phyloP scores from a whole-genome alignment of 64 coral and sea anemone species.

The Montipora efflorescens region DNA sequence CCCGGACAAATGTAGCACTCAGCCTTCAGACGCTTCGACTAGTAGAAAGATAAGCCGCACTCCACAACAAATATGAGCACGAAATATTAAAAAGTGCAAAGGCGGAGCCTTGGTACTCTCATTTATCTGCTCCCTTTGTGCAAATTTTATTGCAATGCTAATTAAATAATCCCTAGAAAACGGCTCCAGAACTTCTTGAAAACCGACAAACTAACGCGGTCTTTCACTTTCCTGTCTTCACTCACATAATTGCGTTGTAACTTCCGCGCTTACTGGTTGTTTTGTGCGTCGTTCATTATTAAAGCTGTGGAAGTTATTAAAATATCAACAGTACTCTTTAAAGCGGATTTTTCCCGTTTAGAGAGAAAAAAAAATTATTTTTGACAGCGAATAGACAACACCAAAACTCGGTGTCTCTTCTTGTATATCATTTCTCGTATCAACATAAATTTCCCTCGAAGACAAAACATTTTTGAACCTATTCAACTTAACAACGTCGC shows the following conservation, averaged over 20 bases:
- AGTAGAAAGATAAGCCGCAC: slow-evolving; percentile 8
- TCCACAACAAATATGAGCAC: slow-evolving; percentile 57
- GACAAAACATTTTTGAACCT: background rate
- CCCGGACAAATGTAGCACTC: slow-evolving; percentile 39
- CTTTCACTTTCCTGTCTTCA: slow-evolving; percentile 56
- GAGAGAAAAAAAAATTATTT: slow-evolving; percentile 6
- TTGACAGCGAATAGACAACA: background rate
- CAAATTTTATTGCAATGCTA: slow-evolving; percentile 92
- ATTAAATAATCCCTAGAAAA: slow-evolving; percentile 95
- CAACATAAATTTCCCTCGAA: background rate
- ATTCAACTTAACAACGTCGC: background rate
- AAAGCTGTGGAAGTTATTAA: slow-evolving; percentile 56
- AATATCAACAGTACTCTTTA: slow-evolving; percentile 47
- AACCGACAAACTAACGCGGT: slow-evolving; percentile 55
- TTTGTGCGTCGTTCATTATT: slow-evolving; percentile 50
- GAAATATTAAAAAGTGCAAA: slow-evolving; percentile 77
- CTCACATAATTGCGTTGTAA: slow-evolving; percentile 6
- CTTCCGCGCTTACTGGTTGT: slow-evolving; percentile 9
- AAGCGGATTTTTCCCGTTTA: slow-evolving; percentile 46
- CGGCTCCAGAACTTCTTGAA: slow-evolving; percentile 73
- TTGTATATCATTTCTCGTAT: background rate
- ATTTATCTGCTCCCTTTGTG: slow-evolving; percentile 95
- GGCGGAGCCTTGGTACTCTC: slow-evolving; percentile 87
- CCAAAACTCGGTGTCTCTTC: background rate
- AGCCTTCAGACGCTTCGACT: background rate